Percentiles rank a stretch among this genome's conserved stretches.
phyloP scores from a whole-genome alignment of 1,140 invertebrate species.

The Ostrea edulis region DNA sequence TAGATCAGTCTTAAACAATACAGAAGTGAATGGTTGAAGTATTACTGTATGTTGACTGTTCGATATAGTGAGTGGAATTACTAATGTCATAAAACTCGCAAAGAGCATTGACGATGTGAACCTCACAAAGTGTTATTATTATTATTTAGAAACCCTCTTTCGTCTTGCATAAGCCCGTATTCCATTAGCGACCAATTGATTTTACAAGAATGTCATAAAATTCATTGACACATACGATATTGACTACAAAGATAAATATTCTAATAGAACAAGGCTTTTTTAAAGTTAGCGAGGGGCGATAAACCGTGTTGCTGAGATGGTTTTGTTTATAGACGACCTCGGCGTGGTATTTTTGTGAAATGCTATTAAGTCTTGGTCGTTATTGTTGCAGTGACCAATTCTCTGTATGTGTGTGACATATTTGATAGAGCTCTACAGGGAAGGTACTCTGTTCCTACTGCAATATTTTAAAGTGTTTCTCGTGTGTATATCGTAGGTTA shows the following conservation, averaged over 20 bases:
- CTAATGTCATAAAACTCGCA: conserved; percentile 3
- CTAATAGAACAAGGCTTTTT: conserved; percentile 18
- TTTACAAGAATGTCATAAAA: conserved; percentile 26
- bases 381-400: neutral
- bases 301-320: neutral
- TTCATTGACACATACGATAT: conserved; percentile 35
- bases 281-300: neutral
- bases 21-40: too few relatives aligned
- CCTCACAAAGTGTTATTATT: neutral
- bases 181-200: conserved; percentile 31
- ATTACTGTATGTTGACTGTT: too few relatives aligned
- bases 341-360: neutral
- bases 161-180: neutral
- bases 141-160: neutral
- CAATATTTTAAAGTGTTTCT: neutral
- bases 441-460: neutral
- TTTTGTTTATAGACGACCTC: neutral
- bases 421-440: neutral
- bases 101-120: neutral
- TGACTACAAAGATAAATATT: conserved; percentile 26
- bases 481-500: too few relatives aligned
- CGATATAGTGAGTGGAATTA: neutral
- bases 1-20: too few relatives aligned
- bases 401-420: neutral
- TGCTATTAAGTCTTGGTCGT: neutral